Base-by-base conservation (phyloP, 2,113 vertebrate genomes). In the Tenrec ecaudatus region DNA sequence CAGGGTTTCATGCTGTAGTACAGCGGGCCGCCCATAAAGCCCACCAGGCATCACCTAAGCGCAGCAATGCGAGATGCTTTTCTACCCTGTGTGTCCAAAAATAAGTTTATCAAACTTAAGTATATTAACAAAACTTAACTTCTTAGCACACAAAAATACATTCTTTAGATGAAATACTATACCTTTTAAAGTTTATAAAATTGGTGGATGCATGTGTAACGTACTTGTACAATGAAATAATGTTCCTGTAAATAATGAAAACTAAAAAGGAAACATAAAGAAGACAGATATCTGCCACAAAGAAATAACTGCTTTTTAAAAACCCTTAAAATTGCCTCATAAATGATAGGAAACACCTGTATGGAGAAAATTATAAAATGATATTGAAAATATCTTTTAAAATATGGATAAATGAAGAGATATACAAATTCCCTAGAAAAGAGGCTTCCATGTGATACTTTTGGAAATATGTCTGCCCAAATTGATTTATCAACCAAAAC, bases 221-320 rank as follows among this genome's bases (percentile, higher is more conserved):
- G 58, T 29, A 64, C 1, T 53, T 10, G 47, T 12, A 58, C 20
- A 85, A 69, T 86, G 29, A 75, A 92, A 79, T 76, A 81, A 53
- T 64, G 4, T 16, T 60, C 60, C 33, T 71, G 2, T 69, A 89
- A 79, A 82, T 57, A 83, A n/a, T 88, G 20, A 82, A 78, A 64
- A 53, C 12, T 71, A 86, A 47, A 91, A 85, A 17, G 7, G 66
- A 94, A 88, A 7, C 17, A 75, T 47, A 7, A 79, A 83, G 66
- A 9, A 66, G 29, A 33, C 79, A 84, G 62, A 77, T 57, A 15
- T 31, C 4, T 66, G 2, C 47, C 6, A 11, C 19, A 81, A 58
- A 60, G 7, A 86, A 92, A 86, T 69, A 89, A 89, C 25, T 69
- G n/a, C 36, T n/a, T n/a, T n/a, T 53, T 38, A 81, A 53, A 40